Evolutionary conservation across 2,797 vertebrate genomes (phyloP), one percentile per base, ranked within the genome.

Genomic region (Coccyzus lansbergi): DNA sequence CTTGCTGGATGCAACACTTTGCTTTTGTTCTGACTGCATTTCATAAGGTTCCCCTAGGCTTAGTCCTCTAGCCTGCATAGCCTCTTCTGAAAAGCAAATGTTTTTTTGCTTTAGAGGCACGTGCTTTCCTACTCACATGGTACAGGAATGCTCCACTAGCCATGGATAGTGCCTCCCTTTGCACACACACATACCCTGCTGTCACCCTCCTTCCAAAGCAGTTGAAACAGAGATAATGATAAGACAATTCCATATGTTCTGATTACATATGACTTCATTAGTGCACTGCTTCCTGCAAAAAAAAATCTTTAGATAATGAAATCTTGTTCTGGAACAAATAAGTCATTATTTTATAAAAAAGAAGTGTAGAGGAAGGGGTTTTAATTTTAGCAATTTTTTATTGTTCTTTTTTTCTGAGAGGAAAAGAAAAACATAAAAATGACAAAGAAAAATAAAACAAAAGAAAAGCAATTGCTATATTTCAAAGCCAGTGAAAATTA

Each of bases 401-500:
- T 70, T 83, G 40, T 31, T 74, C 5, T 0, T 2, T 65, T 86
- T 90, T 83, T 65, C 51, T 22, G 2, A 78, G 56, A 75, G 42
- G 38, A 76, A 81, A 92, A 88, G 8, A 33, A 56, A 67, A 78
- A 31, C 4, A 14, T 81, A 65, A 86, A 96, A 90, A 95, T 80
- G 31, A 86, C 82, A 94, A 80, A 69, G 82, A 95, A 96, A 90
- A 97, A 88, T 71, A 88, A 85, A 95, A 74, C 59, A 93, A 92
- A 94, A 85, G 88, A 74, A 82, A 94, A 95, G 84, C 93, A 95
- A 95, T 92, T 34, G 38, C 87, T 95, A 21, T 97, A 96, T 96
- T 96, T 97, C 96, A 96, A 97, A 97, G 80, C 93, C 92, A 83
- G 90, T 71, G 68, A 96, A 97, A 97, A 98, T 97, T 97, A 97